Base-by-base conservation (phyloP, 2,797 vertebrate genomes). In the Diplodus sargus region DNA sequence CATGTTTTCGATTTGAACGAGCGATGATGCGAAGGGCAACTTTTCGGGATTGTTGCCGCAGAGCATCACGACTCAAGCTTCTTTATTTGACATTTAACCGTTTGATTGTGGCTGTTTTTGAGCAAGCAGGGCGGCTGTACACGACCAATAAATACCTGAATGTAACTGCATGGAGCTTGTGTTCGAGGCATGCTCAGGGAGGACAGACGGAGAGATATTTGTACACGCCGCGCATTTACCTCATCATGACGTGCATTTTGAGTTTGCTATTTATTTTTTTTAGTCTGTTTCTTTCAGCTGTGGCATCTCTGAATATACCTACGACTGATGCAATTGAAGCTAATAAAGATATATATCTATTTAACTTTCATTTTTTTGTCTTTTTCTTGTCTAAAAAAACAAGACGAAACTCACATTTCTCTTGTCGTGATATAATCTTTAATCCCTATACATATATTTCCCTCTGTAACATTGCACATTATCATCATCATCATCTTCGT, bases 391-490 rank as follows among this genome's bases (percentile, higher is more conserved):
- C 4, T 4, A 67, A 83, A 74, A 56, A 85, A n/a, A 75, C 7
- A 28, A 65, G 39, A 10, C 10, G 10, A 67, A 15, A 3, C 4
- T 13, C 3, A 9, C 25, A 18, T 42, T 70, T 45, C 23, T 78
- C 30, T 71, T 42, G 51, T 92, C 76, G 80, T 92, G 90, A 94
- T 94, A 92, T 91, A 80, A 76, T 92, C 88, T 95, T 94, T 94
- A 91, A 93, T 94, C 90, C 90, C 88, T 89, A 88, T 87, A 92
- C 89, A 91, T 89, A 84, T 82, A 92, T 89, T 90, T 92, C 89
- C 87, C 85, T 93, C 89, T 92, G 90, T 86, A 91, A 95, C 92
- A 91, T 94, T 91, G 90, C 92, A 93, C 93, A 90, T 87, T 11
- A 67, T 86, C 84, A 68, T 90, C 79, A 64, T 88, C 78, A 39